A percentile compares a stretch with the other conserved stretches of the same genome.
phyloP scores from a whole-genome alignment of 2,797 vertebrate species.

The Anableps anableps region DNA sequence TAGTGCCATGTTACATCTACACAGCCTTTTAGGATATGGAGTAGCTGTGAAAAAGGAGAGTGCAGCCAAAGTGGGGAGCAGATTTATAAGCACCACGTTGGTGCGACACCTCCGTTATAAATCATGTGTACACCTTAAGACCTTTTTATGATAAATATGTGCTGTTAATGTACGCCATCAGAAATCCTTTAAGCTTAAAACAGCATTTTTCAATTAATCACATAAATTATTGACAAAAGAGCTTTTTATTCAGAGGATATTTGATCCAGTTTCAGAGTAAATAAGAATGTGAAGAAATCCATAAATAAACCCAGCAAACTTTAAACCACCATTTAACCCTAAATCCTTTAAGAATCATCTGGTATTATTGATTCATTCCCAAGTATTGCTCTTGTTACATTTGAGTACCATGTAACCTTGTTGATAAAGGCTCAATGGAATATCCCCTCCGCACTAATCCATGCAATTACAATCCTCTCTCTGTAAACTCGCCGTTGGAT shows the following conservation, averaged over 20 bases:
- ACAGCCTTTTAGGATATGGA: slow-evolving; percentile 62
- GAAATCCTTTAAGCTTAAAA: slow-evolving; percentile 25
- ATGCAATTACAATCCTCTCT: slow-evolving; percentile 74
- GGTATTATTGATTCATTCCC: slow-evolving; percentile 61
- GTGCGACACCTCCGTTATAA: slow-evolving; percentile 64
- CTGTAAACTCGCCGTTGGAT: slow-evolving; percentile 69
- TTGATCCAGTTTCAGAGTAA: slow-evolving; percentile 40
- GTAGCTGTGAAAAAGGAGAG: slow-evolving; percentile 75
- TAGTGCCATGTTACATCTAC: slow-evolving; percentile 74
- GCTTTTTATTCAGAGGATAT: slow-evolving; percentile 43
- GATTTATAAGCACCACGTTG: slow-evolving; percentile 72
- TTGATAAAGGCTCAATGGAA: slow-evolving; percentile 78
- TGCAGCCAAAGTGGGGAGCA: slow-evolving; percentile 68
- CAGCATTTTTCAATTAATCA: slow-evolving; percentile 13
- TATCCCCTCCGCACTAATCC: slow-evolving; percentile 75
- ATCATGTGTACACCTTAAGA: slow-evolving; percentile 53
- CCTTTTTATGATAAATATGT: slow-evolving; percentile 40
- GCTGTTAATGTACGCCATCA: slow-evolving; percentile 39
- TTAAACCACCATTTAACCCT: slow-evolving; percentile 42
- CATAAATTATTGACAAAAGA: slow-evolving; percentile 56
- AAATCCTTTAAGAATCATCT: slow-evolving; percentile 59
- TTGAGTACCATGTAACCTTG: slow-evolving; percentile 67
- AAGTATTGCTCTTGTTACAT: slow-evolving; percentile 58
- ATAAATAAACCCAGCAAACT: slow-evolving; percentile 55
- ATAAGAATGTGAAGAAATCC: slow-evolving; percentile 41